Base-by-base conservation (phyloP, 1,140 invertebrate species). In the Bombus haemorrhoidalis region DNA sequence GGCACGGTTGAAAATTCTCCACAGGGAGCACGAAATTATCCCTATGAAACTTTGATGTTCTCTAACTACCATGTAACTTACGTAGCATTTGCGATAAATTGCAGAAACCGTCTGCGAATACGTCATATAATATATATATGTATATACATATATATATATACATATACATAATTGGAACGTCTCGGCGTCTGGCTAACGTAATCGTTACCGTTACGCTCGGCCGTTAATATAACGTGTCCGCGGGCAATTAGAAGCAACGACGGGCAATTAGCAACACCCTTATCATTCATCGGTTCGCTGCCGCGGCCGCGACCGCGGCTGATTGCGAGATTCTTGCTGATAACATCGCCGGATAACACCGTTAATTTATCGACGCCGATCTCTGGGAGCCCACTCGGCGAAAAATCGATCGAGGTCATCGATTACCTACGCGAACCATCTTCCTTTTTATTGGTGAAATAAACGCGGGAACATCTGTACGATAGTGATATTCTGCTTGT, bases 321-420 rank as follows among this genome's bases (percentile, higher is more conserved):
- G 83, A 85, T 80, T 43, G 83, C 62, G 28, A 78, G 75, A 69
- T 47, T 34, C 59, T 43, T 41, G 53, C n/a, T 3, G 57, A 69
- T 66, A 72, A 9, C 22, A 57, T 59, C 76, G 68, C n/a, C n/a
- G n/a, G 39, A 85, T 81, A 75, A 79, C 79, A 53, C 32, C 57
- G 57, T 57, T 62, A n/a, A 71, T 34, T 37, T 81, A 81, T 74
- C 84, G 22, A 3, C 59, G 47, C 25, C 9, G 62, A 86, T 81
- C 79, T 64, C 15, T 8, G 34, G 28, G 4, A 47, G 22, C 28
- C 25, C 75, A 74, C 28, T 18, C 37, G 13, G 28, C 47, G 53
- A 74, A 64, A 75, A 87, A 87, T 87, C 43, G 68, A 85, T 87
- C 85, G 80, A 82, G 73, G 69, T 64, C 75, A 59, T 86, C 32